Evolutionary conservation across 37 sponge, comb jelly and placozoan species (phyloP), one percentile per base, ranked within the genome.

Genomic region (Petrosia ficiformis): DNA sequence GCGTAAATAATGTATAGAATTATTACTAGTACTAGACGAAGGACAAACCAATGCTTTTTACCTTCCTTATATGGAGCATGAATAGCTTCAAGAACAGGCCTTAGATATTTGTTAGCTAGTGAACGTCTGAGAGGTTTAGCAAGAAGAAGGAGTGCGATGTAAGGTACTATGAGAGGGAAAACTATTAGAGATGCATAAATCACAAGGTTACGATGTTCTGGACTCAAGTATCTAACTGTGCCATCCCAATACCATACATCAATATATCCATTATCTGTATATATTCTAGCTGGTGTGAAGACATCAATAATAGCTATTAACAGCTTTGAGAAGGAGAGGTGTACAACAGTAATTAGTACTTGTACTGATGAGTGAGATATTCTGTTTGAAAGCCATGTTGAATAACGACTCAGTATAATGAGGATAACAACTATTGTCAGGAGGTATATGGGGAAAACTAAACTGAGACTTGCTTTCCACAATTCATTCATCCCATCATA

Each of bases 391-490:
- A 72, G 11, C 21, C 24, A 34, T 0, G 57, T 14, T n/a, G 70
- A 78, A 29, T 61, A 61, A 26, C 63, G 22, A n/a, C 63, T 61
- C 26, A 22, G 28, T 26, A 61, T 22, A 11, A 61, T n/a, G 22
- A 61, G 28, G 5, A 8, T 5, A 26, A n/a, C 63, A 8, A 61
- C 63, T 26, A 61, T 11, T 26, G n/a, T 5, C 14, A 80, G 64
- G 8, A 85, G 59, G 36, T 85, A 85, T 8, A 72, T 8, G 11
- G 86, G 86, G 57, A 86, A 86, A 3, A 79, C 60, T 48, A 80
- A 80, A 35, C 65, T 54, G 1, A 86, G 75, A 29, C 80, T 25
- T 16, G 76, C 57, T 44, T 69, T 79, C 1, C 26, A 57, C 30
- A 74, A 74, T 58, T 80, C 76, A 48, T 68, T 44, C 80, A 80